Conservation (phyloP, 1,140 invertebrate genomes). For the Lucilia sericata region DNA sequence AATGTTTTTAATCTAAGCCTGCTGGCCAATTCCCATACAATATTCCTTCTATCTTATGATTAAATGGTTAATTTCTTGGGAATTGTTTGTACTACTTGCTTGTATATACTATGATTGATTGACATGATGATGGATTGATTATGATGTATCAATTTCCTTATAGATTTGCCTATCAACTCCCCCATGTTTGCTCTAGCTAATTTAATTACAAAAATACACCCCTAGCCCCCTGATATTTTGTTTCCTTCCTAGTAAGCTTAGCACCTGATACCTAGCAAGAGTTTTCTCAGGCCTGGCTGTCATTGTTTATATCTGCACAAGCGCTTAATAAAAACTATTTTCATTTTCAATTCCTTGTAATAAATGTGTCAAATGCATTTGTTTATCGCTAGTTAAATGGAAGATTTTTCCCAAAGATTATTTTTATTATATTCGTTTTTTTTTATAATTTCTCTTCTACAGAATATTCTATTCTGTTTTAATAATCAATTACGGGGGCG, state of each 20-base stretch:
- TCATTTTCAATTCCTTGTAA: background rate
- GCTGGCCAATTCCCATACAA: background rate
- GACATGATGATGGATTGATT: constrained; percentile 15
- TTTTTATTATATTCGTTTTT: background rate
- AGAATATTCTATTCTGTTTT: background rate
- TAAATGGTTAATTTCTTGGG: background rate
- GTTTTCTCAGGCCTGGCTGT: background rate
- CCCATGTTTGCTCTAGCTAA: no score
- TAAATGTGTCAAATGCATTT: constrained; percentile 24
- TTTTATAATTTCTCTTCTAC: background rate
- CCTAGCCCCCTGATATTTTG: background rate
- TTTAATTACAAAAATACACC: no score
- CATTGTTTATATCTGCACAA: no score
- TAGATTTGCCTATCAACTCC: no score
- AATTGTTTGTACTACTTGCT: no score
- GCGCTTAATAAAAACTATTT: no score
- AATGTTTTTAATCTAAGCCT: background rate
- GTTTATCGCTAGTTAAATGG: background rate
- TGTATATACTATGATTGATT: background rate
- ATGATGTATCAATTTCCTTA: background rate
- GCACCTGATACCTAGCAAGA: background rate
- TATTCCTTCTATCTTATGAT: background rate
- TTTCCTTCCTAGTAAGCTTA: background rate
- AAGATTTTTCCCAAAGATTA: constrained; percentile 27
- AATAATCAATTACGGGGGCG: constrained; percentile 23